Conservation (phyloP, 2,888 invertebrate species). For the Anticlea derivata region DNA sequence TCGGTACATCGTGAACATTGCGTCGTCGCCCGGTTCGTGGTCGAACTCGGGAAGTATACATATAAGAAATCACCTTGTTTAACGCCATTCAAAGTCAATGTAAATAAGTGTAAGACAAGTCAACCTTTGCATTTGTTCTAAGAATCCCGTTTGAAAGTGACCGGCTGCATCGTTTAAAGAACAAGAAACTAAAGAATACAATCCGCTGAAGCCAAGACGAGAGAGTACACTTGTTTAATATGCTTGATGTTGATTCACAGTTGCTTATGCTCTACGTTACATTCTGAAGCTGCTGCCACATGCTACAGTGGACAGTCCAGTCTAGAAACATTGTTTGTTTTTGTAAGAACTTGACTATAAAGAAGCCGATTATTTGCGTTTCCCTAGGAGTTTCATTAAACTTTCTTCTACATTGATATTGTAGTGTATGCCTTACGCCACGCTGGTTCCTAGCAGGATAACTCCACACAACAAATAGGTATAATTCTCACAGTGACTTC, state of each 20-base stretch:
- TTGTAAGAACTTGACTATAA: not conserved
- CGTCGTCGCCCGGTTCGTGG: too few species aligned
- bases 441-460: too few species aligned
- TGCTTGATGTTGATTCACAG: too few species aligned
- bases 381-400: not conserved
- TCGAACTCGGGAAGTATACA: too few species aligned
- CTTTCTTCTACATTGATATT: too few species aligned
- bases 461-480: too few species aligned
- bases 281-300: not conserved
- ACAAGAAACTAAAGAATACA: conserved; percentile 19
- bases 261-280: not conserved
- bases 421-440: too few species aligned
- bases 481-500: too few species aligned
- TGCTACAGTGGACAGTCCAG: not conserved
- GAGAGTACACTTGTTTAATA: not conserved
- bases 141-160: conserved; percentile 47
- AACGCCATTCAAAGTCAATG: conserved; percentile 58
- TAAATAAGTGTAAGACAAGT: conserved; percentile 39
- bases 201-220: not conserved
- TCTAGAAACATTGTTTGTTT: not conserved
- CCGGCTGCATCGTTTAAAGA: conserved; percentile 26
- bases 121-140: conserved; percentile 45
- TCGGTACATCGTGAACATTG: too few species aligned
- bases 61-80: too few species aligned
- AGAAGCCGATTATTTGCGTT: not conserved